Base-by-base conservation (phyloP, 2,888 invertebrate species). In the Sipha maydis region DNA sequence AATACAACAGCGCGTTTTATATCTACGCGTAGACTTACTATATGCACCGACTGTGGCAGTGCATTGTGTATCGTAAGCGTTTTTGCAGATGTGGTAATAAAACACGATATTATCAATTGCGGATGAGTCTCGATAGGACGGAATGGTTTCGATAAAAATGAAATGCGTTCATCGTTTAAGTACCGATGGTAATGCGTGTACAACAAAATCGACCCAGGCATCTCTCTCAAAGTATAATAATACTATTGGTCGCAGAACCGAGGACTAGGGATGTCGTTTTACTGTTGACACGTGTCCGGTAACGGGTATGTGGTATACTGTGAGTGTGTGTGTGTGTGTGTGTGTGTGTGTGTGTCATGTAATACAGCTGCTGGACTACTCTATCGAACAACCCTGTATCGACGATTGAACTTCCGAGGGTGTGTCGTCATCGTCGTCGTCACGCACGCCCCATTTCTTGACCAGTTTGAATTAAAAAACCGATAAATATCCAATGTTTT, bases 401-500 rank as follows among this genome's bases (percentile, higher is more conserved):
- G n/a, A 28, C 41, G 69, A 82, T 69, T 48, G 21, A 41, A 21
- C 56, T 69, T 28, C 69, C 25, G 31, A 9, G 61, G 17, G 8
- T 69, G 21, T n/a, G 80, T 82, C 61, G 79, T 71, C 80, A 5
- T 41, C 48, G 41, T 77, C 3, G 41, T 41, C 19, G 31, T 34
- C 67, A 54, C n/a, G 85, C 56, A n/a, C 5, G 14, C 48, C 34
- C 85, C 14, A 7, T 54, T 85, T 71, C 85, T 69, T 69, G 77
- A 77, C 54, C 78, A 54, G 34, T 28, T 19, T 14, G 25, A 56
- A 86, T 86, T 71, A 28, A n/a, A 71, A 79, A 86, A 56, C 78
- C 79, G 56, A 86, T 86, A 86, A 86, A 86, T 71, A 86, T 79
- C 78, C 19, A 56, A 54, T 7, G 79, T 79, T 54, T 78, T 78